Conservation (phyloP, 1,140 invertebrate genomes). For the Mylabris phalerata region DNA sequence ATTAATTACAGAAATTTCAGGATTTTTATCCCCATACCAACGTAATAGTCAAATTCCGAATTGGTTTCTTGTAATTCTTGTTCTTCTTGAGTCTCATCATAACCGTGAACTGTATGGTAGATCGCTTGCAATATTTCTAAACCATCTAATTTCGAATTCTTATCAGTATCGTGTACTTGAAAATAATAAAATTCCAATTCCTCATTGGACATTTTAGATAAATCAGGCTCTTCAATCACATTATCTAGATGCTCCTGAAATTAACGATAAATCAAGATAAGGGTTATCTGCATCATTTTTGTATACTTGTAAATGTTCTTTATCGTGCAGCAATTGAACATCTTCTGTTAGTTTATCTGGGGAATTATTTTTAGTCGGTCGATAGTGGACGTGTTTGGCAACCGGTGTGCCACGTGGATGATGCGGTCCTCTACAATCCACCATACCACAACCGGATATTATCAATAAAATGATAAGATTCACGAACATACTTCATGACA, state of each 20-base stretch:
- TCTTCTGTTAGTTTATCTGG: slow-evolving; percentile 59
- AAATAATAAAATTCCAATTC: slow-evolving; percentile 63
- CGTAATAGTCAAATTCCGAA: slow-evolving; percentile 44
- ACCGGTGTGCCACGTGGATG: slow-evolving; percentile 57
- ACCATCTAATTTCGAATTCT: slow-evolving; percentile 72
- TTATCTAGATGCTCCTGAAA: slow-evolving; percentile 66
- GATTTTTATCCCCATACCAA: slow-evolving; percentile 39
- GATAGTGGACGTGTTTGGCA: slow-evolving; percentile 54
- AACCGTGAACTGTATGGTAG: slow-evolving; percentile 52
- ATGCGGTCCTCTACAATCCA: slow-evolving; percentile 56
- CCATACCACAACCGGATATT: neutral
- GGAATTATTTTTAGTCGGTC: slow-evolving; percentile 38
- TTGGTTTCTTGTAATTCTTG: slow-evolving; percentile 18
- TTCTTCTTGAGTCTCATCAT: slow-evolving; percentile 38
- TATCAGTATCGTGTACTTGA: slow-evolving; percentile 74
- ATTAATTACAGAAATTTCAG: slow-evolving; percentile 1
- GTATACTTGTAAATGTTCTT: slow-evolving; percentile 47
- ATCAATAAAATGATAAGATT: slow-evolving; percentile 1
- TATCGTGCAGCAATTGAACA: slow-evolving; percentile 58
- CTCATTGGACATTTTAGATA: slow-evolving; percentile 61
- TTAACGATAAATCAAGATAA: neutral
- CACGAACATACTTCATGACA: too few species aligned
- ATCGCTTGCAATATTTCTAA: slow-evolving; percentile 68
- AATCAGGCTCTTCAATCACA: slow-evolving; percentile 47
- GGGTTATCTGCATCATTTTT: slow-evolving; percentile 45